Conservation (phyloP, 2,113 vertebrate genomes). For the Cacatua alba region DNA sequence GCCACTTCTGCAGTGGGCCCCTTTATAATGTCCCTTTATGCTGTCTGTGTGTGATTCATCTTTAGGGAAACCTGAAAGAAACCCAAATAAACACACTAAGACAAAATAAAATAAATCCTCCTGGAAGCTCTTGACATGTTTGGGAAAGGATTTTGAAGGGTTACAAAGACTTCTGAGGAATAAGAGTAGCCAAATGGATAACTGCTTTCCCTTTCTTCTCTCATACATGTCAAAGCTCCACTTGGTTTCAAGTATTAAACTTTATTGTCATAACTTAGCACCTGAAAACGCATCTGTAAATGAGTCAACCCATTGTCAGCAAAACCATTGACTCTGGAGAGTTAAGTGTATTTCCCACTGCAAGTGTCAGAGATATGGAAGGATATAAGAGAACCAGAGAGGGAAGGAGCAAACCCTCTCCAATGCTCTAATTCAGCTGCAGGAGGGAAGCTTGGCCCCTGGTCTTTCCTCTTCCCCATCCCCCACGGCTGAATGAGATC, state of each 20-base stretch:
- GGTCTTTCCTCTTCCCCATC: not conserved
- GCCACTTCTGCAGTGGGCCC: not conserved
- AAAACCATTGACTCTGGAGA: not conserved
- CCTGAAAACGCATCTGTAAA: not conserved
- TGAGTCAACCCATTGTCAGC: not conserved
- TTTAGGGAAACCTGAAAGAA: not conserved
- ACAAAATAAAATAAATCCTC: not conserved
- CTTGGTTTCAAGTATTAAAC: not conserved
- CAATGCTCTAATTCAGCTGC: not conserved
- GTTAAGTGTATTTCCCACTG: not conserved
- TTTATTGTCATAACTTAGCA: not conserved
- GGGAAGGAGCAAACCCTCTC: not conserved
- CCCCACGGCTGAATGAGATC: slow-evolving; percentile 1
- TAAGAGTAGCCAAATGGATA: not conserved
- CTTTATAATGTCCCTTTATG: not conserved
- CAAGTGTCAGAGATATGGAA: not conserved
- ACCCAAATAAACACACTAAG: not conserved
- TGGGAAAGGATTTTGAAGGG: not conserved
- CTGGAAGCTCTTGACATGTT: not conserved
- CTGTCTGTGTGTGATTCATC: not conserved
- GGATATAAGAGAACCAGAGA: not conserved
- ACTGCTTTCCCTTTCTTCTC: not conserved
- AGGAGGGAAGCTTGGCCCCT: not conserved
- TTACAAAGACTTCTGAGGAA: not conserved
- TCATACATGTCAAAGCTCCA: not conserved